phyloP scores from a whole-genome alignment of 2,888 invertebrate species.

The Agriopis marginaria region DNA sequence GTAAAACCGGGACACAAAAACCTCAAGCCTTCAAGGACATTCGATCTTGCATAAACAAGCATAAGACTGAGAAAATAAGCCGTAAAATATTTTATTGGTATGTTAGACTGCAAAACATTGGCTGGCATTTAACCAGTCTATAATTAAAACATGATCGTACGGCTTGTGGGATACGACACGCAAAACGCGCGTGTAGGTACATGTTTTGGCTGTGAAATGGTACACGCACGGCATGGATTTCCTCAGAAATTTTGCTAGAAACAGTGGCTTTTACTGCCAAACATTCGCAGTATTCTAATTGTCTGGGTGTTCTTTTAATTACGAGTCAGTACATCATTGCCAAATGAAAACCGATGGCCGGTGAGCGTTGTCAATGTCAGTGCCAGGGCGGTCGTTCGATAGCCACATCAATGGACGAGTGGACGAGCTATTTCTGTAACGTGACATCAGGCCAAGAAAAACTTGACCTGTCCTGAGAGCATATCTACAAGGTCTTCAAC shows the following conservation, averaged over 20 bases:
- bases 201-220: conserved; percentile 67
- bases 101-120: conserved; percentile 67
- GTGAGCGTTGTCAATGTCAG: conserved; percentile 76
- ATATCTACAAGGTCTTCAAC: conserved; percentile 48
- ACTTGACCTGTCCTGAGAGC: conserved; percentile 67
- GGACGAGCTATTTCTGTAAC: conserved; percentile 70
- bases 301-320: conserved; percentile 41
- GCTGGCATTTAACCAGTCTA: conserved; percentile 81
- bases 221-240: conserved; percentile 66
- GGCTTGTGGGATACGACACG: conserved; percentile 60
- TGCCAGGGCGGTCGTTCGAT: conserved; percentile 73
- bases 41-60: conserved; percentile 33
- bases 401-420: conserved; percentile 74
- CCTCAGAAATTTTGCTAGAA: conserved; percentile 40
- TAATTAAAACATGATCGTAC: conserved; percentile 70
- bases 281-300: conserved; percentile 35
- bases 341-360: conserved; percentile 60
- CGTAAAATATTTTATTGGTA: conserved; percentile 68
- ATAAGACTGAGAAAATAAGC: conserved; percentile 62
- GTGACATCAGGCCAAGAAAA: conserved; percentile 74
- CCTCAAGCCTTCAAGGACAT: conserved; percentile 27
- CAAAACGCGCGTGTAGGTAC: conserved; percentile 58
- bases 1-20: conserved; percentile 25
- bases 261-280: conserved; percentile 49
- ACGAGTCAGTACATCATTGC: conserved; percentile 57